phyloP scores from a whole-genome alignment of 2,888 invertebrate genomes.

The Gasteruption jaculator region DNA sequence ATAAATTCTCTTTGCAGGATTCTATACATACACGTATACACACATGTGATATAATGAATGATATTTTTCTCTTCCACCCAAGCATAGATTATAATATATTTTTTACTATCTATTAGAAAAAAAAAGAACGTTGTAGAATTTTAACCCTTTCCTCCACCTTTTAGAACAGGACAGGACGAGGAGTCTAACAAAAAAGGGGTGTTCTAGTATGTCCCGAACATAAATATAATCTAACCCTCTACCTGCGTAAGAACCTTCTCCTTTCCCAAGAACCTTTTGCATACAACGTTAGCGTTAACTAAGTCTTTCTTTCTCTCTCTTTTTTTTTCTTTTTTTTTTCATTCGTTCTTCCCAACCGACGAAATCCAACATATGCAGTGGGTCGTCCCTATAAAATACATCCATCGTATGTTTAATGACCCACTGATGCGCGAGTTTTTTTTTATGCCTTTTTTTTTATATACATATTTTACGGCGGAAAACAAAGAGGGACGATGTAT shows the following conservation, averaged over 20 bases:
- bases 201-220: slow-evolving; percentile 31
- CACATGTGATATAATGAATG: slow-evolving; percentile 52
- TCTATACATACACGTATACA: too few relatives aligned
- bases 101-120: slow-evolving; percentile 48
- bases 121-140: slow-evolving; percentile 17
- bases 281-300: slow-evolving; percentile 38
- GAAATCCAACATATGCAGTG: slow-evolving; percentile 40
- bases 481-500: too few relatives aligned
- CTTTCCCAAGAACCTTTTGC: slow-evolving; percentile 38
- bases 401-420: slow-evolving; percentile 42
- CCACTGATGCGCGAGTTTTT: slow-evolving; percentile 30
- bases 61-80: slow-evolving; percentile 49
- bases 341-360: too few relatives aligned
- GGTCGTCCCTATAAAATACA: slow-evolving; percentile 33
- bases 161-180: slow-evolving; percentile 7
- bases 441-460: slow-evolving; percentile 13
- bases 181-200: slow-evolving; percentile 25
- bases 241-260: slow-evolving; percentile 29
- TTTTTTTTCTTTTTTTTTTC: too few relatives aligned
- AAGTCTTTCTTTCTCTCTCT: slow-evolving; percentile 30
- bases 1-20: too few relatives aligned
- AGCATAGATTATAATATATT: slow-evolving; percentile 52
- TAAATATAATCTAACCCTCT: slow-evolving; percentile 31
- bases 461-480: too few relatives aligned
- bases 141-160: slow-evolving; percentile 7